Conservation (phyloP, 2,888 invertebrate species). For the Bembecia ichneumoniformis region DNA sequence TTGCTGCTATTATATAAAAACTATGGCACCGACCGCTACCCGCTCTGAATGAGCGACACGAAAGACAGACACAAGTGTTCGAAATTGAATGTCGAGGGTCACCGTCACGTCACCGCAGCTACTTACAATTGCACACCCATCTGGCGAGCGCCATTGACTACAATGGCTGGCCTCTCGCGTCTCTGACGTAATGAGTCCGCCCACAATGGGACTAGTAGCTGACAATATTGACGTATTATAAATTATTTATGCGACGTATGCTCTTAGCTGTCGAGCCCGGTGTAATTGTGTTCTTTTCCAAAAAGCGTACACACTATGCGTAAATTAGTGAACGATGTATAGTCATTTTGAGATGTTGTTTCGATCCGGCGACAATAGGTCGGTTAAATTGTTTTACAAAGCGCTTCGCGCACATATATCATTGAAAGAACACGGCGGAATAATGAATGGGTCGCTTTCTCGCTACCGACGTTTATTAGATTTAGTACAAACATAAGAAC, state of each 20-base stretch:
- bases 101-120: slow-evolving; percentile 35
- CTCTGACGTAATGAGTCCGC: slow-evolving; percentile 48
- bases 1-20: not conserved
- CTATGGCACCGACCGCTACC: not conserved
- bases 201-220: slow-evolving; percentile 54
- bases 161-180: slow-evolving; percentile 47
- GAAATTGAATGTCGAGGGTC: slow-evolving; percentile 37
- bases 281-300: slow-evolving; percentile 37
- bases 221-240: slow-evolving; percentile 54
- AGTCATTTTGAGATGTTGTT: not conserved
- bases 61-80: not conserved
- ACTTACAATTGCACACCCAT: slow-evolving; percentile 66
- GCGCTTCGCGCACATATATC: slow-evolving; percentile 31
- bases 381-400: slow-evolving; percentile 19
- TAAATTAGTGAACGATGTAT: not conserved
- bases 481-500: slow-evolving; percentile 70
- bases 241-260: slow-evolving; percentile 54
- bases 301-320: slow-evolving; percentile 21
- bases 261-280: slow-evolving; percentile 19
- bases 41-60: slow-evolving; percentile 4
- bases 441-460: slow-evolving; percentile 55
- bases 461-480: slow-evolving; percentile 65
- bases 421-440: slow-evolving; percentile 29
- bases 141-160: slow-evolving; percentile 61
- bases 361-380: slow-evolving; percentile 15